These are phyloP conservation scores for Aromia moschata DNA, from an alignment of 2,888 invertebrate genomes.

Conservation along the genomic window DNA sequence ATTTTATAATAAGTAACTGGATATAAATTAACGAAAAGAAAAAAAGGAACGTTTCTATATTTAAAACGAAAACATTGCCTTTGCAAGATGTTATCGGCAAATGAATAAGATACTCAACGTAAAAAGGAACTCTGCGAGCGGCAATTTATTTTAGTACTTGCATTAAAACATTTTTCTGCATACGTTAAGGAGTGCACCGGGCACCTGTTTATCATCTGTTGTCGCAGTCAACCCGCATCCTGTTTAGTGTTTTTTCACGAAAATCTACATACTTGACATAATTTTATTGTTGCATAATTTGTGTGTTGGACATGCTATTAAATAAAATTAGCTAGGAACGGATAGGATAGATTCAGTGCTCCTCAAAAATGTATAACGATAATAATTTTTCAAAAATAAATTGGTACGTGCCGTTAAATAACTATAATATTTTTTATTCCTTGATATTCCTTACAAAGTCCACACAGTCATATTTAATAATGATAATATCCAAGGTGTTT, in stretches of 20 bases:
- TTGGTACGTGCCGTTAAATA: too few species aligned
- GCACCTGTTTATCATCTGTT: conserved; percentile 5
- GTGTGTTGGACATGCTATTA: too few species aligned
- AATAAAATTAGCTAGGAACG: too few species aligned
- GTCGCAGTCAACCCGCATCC: conserved; percentile 6
- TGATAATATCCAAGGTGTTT: too few species aligned
- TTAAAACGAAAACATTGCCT: neutral
- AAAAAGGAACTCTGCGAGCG: neutral
- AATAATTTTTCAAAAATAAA: too few species aligned
- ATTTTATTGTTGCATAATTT: neutral
- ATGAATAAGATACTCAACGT: neutral
- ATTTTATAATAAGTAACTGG: neutral
- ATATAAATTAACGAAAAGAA: too few species aligned
- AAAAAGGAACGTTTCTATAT: neutral
- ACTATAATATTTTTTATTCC: too few species aligned
- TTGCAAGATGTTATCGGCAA: neutral
- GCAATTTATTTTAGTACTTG: neutral
- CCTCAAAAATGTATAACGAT: too few species aligned
- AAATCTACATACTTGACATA: conserved; percentile 10
- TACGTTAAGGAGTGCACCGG: neutral
- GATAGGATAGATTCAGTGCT: too few species aligned
- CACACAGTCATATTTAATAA: too few species aligned
- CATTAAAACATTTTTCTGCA: conserved; percentile 2
- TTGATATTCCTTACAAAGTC: too few species aligned
- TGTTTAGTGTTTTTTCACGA: neutral